Evolutionary conservation across 2,113 vertebrate genomes (phyloP).

Genomic region (Gambusia holbrooki): DNA sequence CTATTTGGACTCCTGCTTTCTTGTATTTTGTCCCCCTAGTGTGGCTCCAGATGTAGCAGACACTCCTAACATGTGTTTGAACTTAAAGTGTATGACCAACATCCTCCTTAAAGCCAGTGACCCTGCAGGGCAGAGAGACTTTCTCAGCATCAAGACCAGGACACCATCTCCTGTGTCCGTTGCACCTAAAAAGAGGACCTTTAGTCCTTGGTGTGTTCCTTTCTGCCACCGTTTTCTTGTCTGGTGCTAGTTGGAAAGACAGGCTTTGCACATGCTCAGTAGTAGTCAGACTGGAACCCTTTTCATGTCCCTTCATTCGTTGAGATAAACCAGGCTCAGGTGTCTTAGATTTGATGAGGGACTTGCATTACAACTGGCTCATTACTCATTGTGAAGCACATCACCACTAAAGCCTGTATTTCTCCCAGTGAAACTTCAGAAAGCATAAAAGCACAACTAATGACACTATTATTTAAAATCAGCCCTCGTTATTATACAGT

Average conservation of each 20-base stretch:
- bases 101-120: conserved; percentile 68
- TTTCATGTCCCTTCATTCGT: conserved; percentile 82
- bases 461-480: not conserved
- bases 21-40: conserved; percentile 77
- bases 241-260: conserved; percentile 24
- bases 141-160: conserved; percentile 54
- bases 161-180: conserved; percentile 63
- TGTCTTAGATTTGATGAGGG: conserved; percentile 39
- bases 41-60: conserved; percentile 71
- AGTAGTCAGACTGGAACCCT: conserved; percentile 64
- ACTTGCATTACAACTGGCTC: not conserved
- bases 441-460: conserved; percentile 4
- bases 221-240: conserved; percentile 41
- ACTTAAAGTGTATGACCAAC: conserved; percentile 78
- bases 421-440: not conserved
- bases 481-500: not conserved
- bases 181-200: conserved; percentile 68
- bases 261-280: conserved; percentile 58
- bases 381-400: not conserved
- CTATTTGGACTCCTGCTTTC: conserved; percentile 59
- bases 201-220: conserved; percentile 67
- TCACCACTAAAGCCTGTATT: conserved; percentile 20
- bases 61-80: conserved; percentile 77
- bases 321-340: conserved; percentile 81
- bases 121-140: conserved; percentile 63